Percentiles rank a stretch among this genome's conserved stretches.
These are phyloP conservation scores for Ficedula albicollis DNA, from an alignment of 2,797 vertebrate genomes.

Conservation along the genomic window DNA sequence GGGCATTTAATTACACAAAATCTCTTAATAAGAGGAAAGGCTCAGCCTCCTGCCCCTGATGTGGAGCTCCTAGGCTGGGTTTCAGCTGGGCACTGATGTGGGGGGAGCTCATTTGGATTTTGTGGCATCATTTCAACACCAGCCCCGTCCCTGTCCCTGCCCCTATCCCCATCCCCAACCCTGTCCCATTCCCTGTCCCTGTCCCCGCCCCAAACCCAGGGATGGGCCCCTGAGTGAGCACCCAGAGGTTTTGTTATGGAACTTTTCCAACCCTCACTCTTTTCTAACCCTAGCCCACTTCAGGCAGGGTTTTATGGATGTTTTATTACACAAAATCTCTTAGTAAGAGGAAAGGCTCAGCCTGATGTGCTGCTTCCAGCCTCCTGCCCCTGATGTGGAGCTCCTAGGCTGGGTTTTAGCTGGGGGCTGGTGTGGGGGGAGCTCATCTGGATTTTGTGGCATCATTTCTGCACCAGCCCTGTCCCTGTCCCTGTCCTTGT, in stretches of 20 bases:
- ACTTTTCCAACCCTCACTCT: too few species aligned
- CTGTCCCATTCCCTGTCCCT: not conserved
- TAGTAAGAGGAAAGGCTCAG: too few species aligned
- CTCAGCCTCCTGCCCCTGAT: not conserved
- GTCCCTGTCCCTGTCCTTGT: not conserved
- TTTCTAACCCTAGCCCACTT: too few species aligned
- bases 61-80: not conserved
- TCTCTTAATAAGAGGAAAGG: not conserved
- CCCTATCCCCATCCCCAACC: not conserved
- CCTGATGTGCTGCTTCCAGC: too few species aligned
- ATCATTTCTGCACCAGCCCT: not conserved
- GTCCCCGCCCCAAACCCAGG: too few species aligned
- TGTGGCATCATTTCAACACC: too few species aligned
- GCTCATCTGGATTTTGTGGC: not conserved
- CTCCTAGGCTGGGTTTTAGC: not conserved
- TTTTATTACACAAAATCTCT: too few species aligned
- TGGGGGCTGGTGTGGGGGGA: not conserved
- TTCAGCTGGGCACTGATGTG: fast-evolving
- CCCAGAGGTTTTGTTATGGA: too few species aligned
- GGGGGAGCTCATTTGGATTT: not conserved
- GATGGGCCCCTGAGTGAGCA: too few species aligned
- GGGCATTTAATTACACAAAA: fast-evolving
- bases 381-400: not conserved
- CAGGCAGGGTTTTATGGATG: too few species aligned
- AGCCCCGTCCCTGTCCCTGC: not conserved